phyloP scores from a whole-genome alignment of 2,888 invertebrate species.

The Agrochola litura region DNA sequence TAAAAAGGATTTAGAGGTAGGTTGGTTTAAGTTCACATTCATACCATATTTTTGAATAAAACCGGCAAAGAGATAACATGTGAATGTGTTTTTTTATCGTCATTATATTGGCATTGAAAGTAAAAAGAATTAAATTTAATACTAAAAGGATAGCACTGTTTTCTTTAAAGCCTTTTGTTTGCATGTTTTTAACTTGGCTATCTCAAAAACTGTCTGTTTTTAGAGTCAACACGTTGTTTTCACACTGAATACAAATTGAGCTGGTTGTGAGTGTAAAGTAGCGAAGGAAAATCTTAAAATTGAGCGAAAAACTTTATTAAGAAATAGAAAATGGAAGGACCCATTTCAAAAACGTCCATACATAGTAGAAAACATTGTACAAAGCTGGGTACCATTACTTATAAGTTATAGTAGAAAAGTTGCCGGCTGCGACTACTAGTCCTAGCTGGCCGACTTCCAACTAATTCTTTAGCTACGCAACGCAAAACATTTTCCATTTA shows the following conservation, averaged over 20 bases:
- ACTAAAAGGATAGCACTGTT: not conserved
- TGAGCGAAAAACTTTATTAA: conserved; percentile 5
- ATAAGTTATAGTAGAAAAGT: conserved; percentile 32
- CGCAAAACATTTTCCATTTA: conserved; percentile 46
- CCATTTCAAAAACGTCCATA: not conserved
- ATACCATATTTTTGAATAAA: not conserved
- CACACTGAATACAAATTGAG: conserved; percentile 3
- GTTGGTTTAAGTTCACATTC: not conserved
- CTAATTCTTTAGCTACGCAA: conserved; percentile 46
- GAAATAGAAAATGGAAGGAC: not conserved
- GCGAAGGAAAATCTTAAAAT: not conserved
- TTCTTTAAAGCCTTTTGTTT: not conserved
- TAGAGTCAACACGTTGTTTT: not conserved
- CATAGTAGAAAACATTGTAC: not conserved
- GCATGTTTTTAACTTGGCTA: not conserved
- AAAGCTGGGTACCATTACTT: conserved; percentile 30
- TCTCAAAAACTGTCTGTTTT: not conserved
- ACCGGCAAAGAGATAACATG: not conserved
- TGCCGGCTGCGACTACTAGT: conserved; percentile 10
- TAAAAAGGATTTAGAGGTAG: not conserved
- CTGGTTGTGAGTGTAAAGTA: not conserved
- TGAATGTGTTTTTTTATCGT: not conserved
- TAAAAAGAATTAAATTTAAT: no score
- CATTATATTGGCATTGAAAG: no score
- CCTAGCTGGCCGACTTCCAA: conserved; percentile 49